Base-by-base conservation (phyloP, 2,888 invertebrate genomes). In the Mallateleia sp. region DNA sequence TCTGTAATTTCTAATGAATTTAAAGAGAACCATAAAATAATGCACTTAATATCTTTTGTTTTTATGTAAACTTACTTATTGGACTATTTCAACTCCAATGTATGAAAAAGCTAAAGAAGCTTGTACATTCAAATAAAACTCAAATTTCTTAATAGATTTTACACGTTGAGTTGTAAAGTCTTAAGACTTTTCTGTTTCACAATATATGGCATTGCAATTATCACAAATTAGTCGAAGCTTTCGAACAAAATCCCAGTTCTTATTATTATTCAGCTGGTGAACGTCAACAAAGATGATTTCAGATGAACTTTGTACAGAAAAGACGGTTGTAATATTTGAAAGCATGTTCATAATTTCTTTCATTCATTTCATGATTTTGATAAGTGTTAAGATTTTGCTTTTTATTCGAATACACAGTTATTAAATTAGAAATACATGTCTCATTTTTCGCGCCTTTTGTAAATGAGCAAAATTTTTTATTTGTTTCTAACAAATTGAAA, bases 81-180 rank as follows among this genome's bases (percentile, higher is more conserved):
- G n/a, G n/a, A n/a, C n/a, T n/a, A n/a, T n/a, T n/a, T n/a, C 47
- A 15, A 47, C 15, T 47, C n/a, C 47, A 7, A 47, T 38, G 22
- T 66, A 66, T 14, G 50, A 32, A 32, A 66, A 66, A 2, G 66
- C 42, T 50, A 66, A 20, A 18, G 50, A 28, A 50, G 50, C 47
- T 50, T 50, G 47, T n/a, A 66, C 5, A 50, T 47, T 69, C 34
- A 69, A 52, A 38, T 69, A 32, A 54, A 69, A 54, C 22, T 52
- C 66, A 7, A 45, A 8, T 14, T 11, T 45, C 22, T 45, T 15
- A 5, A 22, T 22, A 25, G 1, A 25, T 25, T 24, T 25, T 14
- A 64, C 25, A 6, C 24, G 45, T 25, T 47, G 20, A 24, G 64
- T 45, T 38, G 45, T 64, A 64, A 64, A 64, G 5, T 1, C 8